A percentile compares a stretch with the other conserved stretches of the same genome.
These are phyloP conservation scores for Neodiprion pinetum DNA, from an alignment of 1,140 invertebrate species.

Conservation along the genomic window DNA sequence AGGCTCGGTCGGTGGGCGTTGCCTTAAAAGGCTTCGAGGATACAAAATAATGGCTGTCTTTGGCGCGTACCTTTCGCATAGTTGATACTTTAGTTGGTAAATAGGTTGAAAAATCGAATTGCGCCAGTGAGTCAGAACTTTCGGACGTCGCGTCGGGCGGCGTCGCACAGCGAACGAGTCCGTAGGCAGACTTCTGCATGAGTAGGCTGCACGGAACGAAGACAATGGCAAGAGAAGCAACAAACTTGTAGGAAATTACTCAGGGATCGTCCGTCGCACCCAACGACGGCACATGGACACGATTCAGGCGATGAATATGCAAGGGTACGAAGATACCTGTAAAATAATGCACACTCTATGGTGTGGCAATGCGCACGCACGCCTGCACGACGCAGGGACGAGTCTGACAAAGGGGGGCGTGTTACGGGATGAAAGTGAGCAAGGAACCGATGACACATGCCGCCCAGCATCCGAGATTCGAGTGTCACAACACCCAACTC, in stretches of 20 bases:
- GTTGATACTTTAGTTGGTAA: constrained; percentile 25
- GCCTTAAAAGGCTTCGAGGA: constrained; percentile 10
- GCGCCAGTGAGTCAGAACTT: constrained; percentile 35
- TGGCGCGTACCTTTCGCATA: constrained; percentile 8
- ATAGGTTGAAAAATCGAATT: constrained; percentile 40
- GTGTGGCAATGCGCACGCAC: no score
- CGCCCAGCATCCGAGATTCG: background rate
- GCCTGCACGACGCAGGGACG: background rate
- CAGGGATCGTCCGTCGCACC: background rate
- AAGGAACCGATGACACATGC: background rate
- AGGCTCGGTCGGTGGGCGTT: constrained; percentile 8
- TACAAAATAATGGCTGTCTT: constrained; percentile 10
- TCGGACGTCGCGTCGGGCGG: background rate
- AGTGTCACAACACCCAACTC: background rate
- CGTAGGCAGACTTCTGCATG: no score
- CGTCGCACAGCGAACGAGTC: no score
- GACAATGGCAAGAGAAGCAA: background rate
- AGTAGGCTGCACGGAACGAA: background rate
- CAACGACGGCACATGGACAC: background rate
- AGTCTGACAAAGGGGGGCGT: background rate
- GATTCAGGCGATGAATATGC: background rate
- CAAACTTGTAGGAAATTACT: background rate
- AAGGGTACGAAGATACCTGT: background rate
- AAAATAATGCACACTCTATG: no score
- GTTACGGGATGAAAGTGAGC: background rate